Evolutionary conservation across 1,140 invertebrate genomes (phyloP), one percentile per base, ranked within the genome.

Genomic region (Pararge aegeria): DNA sequence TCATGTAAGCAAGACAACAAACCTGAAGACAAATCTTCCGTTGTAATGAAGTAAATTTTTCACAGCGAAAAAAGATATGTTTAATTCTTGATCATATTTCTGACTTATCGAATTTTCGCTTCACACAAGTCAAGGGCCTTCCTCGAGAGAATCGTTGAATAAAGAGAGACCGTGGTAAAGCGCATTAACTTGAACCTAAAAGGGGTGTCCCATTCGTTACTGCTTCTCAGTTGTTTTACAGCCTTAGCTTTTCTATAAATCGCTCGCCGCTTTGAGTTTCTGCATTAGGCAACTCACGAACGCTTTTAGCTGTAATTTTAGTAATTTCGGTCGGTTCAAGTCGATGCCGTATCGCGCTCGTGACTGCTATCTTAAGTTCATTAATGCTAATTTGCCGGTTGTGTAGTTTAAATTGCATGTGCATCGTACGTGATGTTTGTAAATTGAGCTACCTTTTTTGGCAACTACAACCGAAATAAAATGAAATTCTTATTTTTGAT

Each of bases 271-370:
- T 46, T 63, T 61, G 55, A 7, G n/a, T 30, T 38, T 7, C 16
- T 40, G 20, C 59, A 65, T 56, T 58, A 64, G 57, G 53, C 61
- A 64, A 55, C 66, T 69, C 64, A 70, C 71, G 69, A 70, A 67
- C 61, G 75, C 66, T 71, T 76, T 80, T 75, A 69, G 68, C 68
- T 64, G 60, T 79, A 81, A 81, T 79, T 81, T 66, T 64, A 67
- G 68, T 73, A 75, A 78, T 77, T 77, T 77, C 53, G 60, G 59
- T 70, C 49, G 55, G 50, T 64, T 57, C 15, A 42, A 52, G 37
- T 62, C 48, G 37, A 64, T 54, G 57, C 40, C 50, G 50, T 27
- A 44, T 13, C 55, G 42, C 55, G 61, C 53, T 46, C 37, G 50
- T 42, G 61, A 27, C 27, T 37, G 54, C 49, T 38, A 52, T 53